phyloP scores from a whole-genome alignment of 1,140 invertebrate genomes.

The Orchesella cincta region DNA sequence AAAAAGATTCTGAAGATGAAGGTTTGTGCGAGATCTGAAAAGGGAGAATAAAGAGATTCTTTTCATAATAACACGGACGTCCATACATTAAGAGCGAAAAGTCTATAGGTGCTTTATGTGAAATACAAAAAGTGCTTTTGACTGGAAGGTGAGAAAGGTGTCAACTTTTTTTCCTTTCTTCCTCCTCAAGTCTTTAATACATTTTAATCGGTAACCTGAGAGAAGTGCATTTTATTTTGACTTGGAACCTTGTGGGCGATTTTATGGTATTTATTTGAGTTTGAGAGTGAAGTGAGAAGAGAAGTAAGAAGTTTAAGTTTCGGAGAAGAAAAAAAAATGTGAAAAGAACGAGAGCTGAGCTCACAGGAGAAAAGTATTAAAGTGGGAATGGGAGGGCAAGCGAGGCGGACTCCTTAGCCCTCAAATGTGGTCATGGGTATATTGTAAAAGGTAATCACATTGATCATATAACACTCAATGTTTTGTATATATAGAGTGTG shows the following conservation, averaged over 20 bases:
- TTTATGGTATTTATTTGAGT: conserved; percentile 4
- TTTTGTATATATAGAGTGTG: neutral
- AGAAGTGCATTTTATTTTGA: neutral
- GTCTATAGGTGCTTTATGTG: conserved; percentile 25
- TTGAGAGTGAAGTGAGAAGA: neutral
- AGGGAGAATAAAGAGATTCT: neutral
- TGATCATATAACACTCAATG: neutral
- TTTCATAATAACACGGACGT: neutral
- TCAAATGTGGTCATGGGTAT: conserved; percentile 25
- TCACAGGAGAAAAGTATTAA: conserved; percentile 19
- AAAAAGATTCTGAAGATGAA: too few species aligned
- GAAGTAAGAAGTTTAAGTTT: too few species aligned
- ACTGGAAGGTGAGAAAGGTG: conserved; percentile 29
- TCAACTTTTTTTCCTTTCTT: conserved; percentile 17
- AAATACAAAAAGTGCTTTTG: conserved; percentile 11
- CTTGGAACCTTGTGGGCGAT: conserved; percentile 1
- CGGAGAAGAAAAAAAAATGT: too few species aligned
- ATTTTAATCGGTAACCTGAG: conserved; percentile 26
- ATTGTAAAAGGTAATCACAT: conserved; percentile 16
- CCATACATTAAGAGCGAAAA: neutral
- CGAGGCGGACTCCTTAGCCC: conserved; percentile 15
- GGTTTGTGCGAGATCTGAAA: too few species aligned
- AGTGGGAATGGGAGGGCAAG: conserved; percentile 24
- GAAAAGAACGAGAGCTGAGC: neutral
- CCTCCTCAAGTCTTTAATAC: conserved; percentile 21